Evolutionary conservation across 1,140 invertebrate genomes (phyloP).

Genomic region (Aphis gossypii): DNA sequence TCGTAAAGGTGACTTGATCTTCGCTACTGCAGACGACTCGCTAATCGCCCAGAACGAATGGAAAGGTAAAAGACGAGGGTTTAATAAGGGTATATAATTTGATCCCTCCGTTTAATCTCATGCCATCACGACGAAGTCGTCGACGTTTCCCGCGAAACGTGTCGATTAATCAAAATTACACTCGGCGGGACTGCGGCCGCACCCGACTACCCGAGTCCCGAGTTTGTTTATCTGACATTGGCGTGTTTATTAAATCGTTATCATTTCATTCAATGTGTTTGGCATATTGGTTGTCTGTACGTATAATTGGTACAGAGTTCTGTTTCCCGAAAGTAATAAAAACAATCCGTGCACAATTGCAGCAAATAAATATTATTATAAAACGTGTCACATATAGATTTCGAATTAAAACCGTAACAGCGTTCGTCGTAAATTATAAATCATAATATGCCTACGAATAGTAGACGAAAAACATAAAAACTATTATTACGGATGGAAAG

Average conservation of each 20-base stretch:
- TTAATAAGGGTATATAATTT: slow-evolving; percentile 13
- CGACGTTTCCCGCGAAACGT: neutral
- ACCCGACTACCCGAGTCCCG: neutral
- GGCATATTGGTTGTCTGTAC: neutral
- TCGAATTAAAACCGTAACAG: neutral
- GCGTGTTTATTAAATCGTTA: neutral
- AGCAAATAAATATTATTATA: neutral
- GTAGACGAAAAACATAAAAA: neutral
- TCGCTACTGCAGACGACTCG: neutral
- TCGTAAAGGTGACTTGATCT: neutral
- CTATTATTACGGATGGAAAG: no score
- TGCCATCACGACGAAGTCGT: neutral
- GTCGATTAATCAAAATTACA: slow-evolving; percentile 27
- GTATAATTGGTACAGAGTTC: neutral
- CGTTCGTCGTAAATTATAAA: neutral
- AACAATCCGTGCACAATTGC: neutral
- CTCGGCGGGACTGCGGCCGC: neutral
- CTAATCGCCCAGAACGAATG: neutral
- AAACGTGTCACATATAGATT: neutral
- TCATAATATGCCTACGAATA: no score
- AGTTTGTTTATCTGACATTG: neutral
- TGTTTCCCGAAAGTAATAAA: neutral
- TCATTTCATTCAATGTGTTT: neutral
- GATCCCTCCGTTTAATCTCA: neutral
- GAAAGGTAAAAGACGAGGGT: neutral